Evolutionary conservation across 2,888 invertebrate genomes (phyloP), one percentile per base, ranked within the genome.

Genomic region (Pristionchus mayeri): DNA sequence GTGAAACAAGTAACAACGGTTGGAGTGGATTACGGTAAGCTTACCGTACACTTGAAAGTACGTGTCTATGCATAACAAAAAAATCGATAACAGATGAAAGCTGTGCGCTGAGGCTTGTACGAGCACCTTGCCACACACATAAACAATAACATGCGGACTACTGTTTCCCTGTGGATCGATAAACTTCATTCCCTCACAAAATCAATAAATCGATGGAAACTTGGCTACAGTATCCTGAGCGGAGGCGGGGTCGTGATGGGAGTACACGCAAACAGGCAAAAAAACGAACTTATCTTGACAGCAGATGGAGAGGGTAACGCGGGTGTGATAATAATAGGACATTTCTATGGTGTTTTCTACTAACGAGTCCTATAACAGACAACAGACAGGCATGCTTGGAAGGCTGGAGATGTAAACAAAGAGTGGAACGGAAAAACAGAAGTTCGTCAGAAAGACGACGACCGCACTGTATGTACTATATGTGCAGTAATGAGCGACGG

Each of bases 41-140:
- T 3, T 63, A 63, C 60, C 60, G 60, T 63, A 63, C 27, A 27
- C 30, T 13, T 30, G 60, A 63, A 63, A 63, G 60, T 57, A 18
- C 34, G n/a, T n/a, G n/a, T 4, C 6, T 34, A 40, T 40, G 11
- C 67, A 71, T 71, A 40, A 71, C 67, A 71, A 34, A 60, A n/a
- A 63, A 71, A 71, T 40, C 40, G n/a, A 71, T 34, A 71, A 71
- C 67, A 71, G 40, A 11, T 40, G 67, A 71, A 71, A 71, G 67
- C 67, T 40, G 11, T 6, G 34, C 24, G 40, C 37, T 21, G 40
- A n/a, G 67, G 40, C 67, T 71, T 40, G 24, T n/a, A 40, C 21
- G 40, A 40, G 67, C 67, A 71, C 40, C 67, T 37, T 40, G n/a
- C 40, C 67, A 27, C 18, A 9, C 9, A 16, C 11, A 30, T 27